Evolutionary conservation across 53 echinoderm and acorn worm genomes (phyloP).

Genomic region (Paelopatides confundens): DNA sequence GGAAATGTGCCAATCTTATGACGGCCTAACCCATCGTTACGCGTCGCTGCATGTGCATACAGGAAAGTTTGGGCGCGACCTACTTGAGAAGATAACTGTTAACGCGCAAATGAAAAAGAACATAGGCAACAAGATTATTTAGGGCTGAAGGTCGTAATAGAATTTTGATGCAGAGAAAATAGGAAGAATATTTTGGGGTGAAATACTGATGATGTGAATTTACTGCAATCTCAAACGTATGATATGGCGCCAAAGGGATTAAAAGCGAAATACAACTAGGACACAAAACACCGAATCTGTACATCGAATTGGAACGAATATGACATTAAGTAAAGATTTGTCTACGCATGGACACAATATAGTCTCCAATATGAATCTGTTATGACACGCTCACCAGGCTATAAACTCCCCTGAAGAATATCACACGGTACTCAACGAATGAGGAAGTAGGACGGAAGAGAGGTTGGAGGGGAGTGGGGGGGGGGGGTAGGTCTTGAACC

Average conservation of each 20-base stretch:
- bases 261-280: not conserved
- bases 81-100: slow-evolving; percentile 28
- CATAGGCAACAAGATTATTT: not conserved
- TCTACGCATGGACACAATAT: too few species aligned
- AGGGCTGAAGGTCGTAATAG: slow-evolving; percentile 9
- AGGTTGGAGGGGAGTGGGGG: too few species aligned
- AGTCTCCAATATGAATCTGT: too few species aligned
- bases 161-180: slow-evolving; percentile 15
- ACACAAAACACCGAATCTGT: too few species aligned
- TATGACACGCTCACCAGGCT: too few species aligned
- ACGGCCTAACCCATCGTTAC: not conserved
- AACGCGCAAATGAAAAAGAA: not conserved
- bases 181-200: not conserved
- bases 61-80: slow-evolving; percentile 11
- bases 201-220: not conserved
- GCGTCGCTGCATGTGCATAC: not conserved
- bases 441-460: too few species aligned
- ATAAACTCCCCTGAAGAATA: too few species aligned
- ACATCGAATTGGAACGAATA: too few species aligned
- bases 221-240: not conserved
- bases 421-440: too few species aligned
- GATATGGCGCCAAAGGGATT: not conserved
- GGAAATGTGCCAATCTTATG: not conserved
- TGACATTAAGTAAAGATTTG: too few species aligned
- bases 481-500: too few species aligned